phyloP scores from a whole-genome alignment of 1,140 invertebrate species.

The Aphelenchoides besseyi region DNA sequence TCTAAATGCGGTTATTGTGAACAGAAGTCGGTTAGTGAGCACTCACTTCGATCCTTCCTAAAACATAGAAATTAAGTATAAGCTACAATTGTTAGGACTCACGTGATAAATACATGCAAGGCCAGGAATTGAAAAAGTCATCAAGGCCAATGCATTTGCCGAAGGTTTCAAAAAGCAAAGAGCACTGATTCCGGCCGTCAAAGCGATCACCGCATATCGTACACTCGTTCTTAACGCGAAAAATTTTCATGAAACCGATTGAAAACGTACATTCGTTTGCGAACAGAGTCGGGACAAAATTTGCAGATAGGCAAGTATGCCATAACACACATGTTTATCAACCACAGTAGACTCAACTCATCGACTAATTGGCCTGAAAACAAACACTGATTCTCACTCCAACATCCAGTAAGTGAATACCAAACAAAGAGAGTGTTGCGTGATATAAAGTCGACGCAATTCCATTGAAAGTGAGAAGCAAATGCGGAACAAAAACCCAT shows the following conservation, averaged over 20 bases:
- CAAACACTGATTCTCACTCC: not conserved
- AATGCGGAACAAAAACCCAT: constrained; percentile 48
- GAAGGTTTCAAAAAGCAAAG: constrained; percentile 61
- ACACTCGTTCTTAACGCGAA: constrained; percentile 41
- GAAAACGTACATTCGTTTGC: constrained; percentile 43
- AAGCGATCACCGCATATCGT: constrained; percentile 44
- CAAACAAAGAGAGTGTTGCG: constrained; percentile 57
- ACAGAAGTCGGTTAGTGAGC: too few relatives aligned
- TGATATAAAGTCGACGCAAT: constrained; percentile 60
- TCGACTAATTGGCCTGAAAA: constrained; percentile 58
- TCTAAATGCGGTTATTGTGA: constrained; percentile 35
- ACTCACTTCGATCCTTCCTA: constrained; percentile 19
- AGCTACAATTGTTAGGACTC: constrained; percentile 39
- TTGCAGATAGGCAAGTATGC: constrained; percentile 57
- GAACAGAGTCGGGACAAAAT: constrained; percentile 42
- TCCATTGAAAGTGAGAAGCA: constrained; percentile 57
- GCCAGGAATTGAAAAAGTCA: constrained; percentile 56
- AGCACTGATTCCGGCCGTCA: constrained; percentile 44
- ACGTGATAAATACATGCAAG: constrained; percentile 52
- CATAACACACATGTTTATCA: constrained; percentile 55
- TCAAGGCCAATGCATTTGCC: constrained; percentile 57
- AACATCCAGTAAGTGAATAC: constrained; percentile 25
- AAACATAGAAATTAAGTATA: not conserved
- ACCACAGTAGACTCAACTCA: constrained; percentile 53
- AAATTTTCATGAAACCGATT: constrained; percentile 20